Percentiles rank a stretch among this genome's conserved stretches.
Evolutionary conservation across 2,888 invertebrate species (phyloP).

Genomic region (Cataglyphis albicans): DNA sequence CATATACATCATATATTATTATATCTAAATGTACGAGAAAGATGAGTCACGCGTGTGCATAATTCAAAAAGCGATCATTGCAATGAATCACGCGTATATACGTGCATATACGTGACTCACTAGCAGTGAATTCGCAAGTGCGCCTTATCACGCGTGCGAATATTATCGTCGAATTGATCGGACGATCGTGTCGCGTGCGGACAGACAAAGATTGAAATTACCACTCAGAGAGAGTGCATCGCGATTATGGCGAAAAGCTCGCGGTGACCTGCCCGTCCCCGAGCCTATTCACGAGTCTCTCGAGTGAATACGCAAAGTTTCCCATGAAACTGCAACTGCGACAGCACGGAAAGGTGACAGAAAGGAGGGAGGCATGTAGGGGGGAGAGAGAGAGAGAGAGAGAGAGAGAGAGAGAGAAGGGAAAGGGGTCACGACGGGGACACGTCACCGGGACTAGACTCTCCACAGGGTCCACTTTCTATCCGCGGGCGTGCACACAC

Average conservation of each 20-base stretch:
- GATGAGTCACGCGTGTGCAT: conserved; percentile 32
- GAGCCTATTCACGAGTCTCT: conserved; percentile 7
- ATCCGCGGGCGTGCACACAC: neutral
- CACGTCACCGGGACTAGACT: conserved; percentile 1
- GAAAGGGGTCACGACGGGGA: too few relatives aligned
- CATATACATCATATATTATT: too few relatives aligned
- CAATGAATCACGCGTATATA: conserved; percentile 25
- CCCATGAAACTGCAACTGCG: conserved; percentile 35
- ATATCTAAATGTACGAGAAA: too few relatives aligned
- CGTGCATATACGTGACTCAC: conserved; percentile 6
- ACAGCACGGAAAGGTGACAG: conserved; percentile 4
- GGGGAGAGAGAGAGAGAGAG: neutral
- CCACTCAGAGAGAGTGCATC: neutral
- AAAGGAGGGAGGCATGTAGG: too few relatives aligned
- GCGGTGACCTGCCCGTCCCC: neutral
- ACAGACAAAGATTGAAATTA: conserved; percentile 30
- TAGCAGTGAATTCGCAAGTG: neutral
- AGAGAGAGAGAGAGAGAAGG: neutral
- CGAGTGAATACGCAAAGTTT: conserved; percentile 38
- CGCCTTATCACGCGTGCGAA: conserved; percentile 16
- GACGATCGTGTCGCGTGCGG: conserved; percentile 10
- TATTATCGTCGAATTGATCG: conserved; percentile 43
- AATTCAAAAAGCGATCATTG: conserved; percentile 18
- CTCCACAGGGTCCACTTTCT: conserved; percentile 38
- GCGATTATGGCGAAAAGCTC: conserved; percentile 27